A percentile compares a stretch with the other conserved stretches of the same genome.
phyloP scores from a whole-genome alignment of 2,888 invertebrate genomes.

The Carterocephalus palaemon region DNA sequence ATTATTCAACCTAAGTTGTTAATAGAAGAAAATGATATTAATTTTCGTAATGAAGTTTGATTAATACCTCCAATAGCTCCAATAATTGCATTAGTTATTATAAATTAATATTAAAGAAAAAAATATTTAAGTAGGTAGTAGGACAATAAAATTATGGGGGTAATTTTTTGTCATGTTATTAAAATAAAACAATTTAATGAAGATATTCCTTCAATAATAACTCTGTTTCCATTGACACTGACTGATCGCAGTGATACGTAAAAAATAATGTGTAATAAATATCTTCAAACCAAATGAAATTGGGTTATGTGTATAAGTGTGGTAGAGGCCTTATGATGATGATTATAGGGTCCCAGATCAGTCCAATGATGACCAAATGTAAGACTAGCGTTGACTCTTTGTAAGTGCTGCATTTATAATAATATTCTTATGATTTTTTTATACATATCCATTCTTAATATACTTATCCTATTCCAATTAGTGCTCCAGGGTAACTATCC shows the following conservation, averaged over 20 bases:
- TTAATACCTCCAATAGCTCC: constrained; percentile 76
- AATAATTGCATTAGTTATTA: constrained; percentile 66
- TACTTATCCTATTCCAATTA: neutral
- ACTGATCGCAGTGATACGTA: too few species aligned
- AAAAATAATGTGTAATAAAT: too few species aligned
- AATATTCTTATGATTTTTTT: too few species aligned
- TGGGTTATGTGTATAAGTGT: too few species aligned
- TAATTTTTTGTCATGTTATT: constrained; percentile 83
- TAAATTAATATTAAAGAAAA: constrained; percentile 59
- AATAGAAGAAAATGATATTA: constrained; percentile 81
- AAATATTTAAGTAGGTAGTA: constrained; percentile 65
- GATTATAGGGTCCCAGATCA: too few species aligned
- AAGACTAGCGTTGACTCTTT: too few species aligned
- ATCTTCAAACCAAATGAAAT: too few species aligned
- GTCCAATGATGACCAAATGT: too few species aligned
- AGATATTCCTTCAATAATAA: constrained; percentile 77
- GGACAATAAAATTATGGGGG: constrained; percentile 76
- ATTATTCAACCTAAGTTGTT: constrained; percentile 81
- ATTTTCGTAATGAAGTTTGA: constrained; percentile 77
- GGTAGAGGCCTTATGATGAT: too few species aligned
- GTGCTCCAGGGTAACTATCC: constrained; percentile 5
- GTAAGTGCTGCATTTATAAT: too few species aligned
- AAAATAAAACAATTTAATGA: constrained; percentile 78
- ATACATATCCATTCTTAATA: neutral
- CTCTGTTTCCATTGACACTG: too few species aligned